These are phyloP conservation scores for Caenorhabditis afra DNA, from an alignment of 2,888 invertebrate species.

Conservation along the genomic window DNA sequence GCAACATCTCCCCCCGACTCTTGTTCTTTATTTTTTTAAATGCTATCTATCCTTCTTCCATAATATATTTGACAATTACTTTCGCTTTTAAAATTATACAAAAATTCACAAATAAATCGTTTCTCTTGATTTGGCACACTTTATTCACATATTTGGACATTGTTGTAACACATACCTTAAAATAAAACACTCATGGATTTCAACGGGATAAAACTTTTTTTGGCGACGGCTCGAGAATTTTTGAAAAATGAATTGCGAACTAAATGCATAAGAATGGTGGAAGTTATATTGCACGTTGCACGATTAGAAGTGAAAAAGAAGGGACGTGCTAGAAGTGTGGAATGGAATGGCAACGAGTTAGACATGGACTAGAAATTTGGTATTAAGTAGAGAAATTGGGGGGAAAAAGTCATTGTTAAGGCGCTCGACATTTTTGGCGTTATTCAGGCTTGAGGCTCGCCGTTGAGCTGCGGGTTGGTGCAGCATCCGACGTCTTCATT, in stretches of 20 bases:
- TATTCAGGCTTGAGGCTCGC: neutral
- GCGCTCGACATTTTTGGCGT: too few relatives aligned
- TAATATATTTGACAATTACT: constrained; percentile 22
- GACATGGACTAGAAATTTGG: constrained; percentile 13
- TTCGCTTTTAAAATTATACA: constrained; percentile 18
- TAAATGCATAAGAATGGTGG: too few relatives aligned
- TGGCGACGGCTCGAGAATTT: neutral
- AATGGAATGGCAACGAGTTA: constrained; percentile 17
- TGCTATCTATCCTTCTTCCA: constrained; percentile 11
- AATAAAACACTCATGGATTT: too few relatives aligned
- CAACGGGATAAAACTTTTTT: too few relatives aligned
- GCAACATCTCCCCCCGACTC: constrained; percentile 23
- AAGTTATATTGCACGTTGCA: neutral
- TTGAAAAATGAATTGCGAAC: neutral
- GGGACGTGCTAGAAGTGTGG: neutral
- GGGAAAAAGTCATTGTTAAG: neutral
- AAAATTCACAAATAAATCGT: constrained; percentile 11
- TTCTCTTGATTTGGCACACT: neutral
- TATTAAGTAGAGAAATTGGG: neutral
- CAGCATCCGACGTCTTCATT: constrained; percentile 55
- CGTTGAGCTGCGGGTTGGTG: constrained; percentile 26
- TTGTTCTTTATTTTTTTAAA: constrained; percentile 36
- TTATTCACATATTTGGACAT: constrained; percentile 2
- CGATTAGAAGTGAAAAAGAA: too few relatives aligned
- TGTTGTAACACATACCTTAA: constrained; percentile 7